Conservation (phyloP, 2,797 vertebrate species). For the Champsocephalus esox region DNA sequence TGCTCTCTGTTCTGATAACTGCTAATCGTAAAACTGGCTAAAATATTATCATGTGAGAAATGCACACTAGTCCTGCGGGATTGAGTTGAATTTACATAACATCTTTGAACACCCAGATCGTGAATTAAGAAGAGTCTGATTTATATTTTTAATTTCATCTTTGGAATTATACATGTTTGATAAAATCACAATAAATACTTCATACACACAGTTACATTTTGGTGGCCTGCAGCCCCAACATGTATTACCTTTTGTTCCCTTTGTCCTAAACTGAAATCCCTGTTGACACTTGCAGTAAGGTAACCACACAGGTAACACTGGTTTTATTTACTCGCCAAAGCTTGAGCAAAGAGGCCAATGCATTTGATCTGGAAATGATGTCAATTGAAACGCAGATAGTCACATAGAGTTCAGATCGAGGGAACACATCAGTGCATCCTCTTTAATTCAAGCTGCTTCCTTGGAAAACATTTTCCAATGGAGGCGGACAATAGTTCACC, state of each 20-base stretch:
- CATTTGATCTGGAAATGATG: constrained; percentile 48
- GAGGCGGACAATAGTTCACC: constrained; percentile 15
- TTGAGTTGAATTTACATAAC: not conserved
- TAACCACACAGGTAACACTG: not conserved
- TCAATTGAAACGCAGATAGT: constrained; percentile 13
- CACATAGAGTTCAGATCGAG: not conserved
- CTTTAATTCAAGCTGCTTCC: constrained; percentile 15
- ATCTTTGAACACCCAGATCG: not conserved
- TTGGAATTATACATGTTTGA: not conserved
- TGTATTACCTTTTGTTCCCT: not conserved
- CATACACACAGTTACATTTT: not conserved
- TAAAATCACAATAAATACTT: not conserved
- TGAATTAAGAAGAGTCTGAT: not conserved
- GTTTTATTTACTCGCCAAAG: constrained; percentile 16
- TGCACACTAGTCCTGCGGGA: not conserved
- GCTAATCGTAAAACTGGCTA: not conserved
- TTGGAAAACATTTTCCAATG: not conserved
- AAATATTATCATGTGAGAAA: too few species aligned
- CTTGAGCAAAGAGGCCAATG: not conserved
- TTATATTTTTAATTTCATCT: not conserved
- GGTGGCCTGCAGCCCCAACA: not conserved
- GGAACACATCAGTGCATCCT: not conserved
- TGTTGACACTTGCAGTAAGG: not conserved
- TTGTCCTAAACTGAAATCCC: constrained; percentile 22
- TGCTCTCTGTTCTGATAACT: not conserved